Base-by-base conservation (phyloP, 2,888 invertebrate genomes). In the Ditula angustiorana region DNA sequence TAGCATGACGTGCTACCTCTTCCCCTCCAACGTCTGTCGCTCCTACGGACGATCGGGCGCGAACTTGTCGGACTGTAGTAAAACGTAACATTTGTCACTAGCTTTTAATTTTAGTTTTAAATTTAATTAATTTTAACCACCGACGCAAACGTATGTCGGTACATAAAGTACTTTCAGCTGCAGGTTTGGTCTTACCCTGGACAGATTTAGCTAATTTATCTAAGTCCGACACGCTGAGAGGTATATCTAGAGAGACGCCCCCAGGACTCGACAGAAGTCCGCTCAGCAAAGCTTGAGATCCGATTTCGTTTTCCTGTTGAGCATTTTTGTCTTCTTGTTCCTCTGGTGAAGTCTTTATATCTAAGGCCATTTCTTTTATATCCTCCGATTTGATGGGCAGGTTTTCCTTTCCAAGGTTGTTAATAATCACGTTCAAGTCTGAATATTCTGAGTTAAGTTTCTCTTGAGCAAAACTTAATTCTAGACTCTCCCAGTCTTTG, bases 401-500 rank as follows among this genome's bases (percentile, higher is more conserved):
- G 70, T 90, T 89, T 76, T 90, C 90, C 64, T 88, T 90, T 71
- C 82, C 85, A 50, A 88, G 75, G 47, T 75, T 82, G 66, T 81
- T 86, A 73, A 89, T 86, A 74, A 90, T 88, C 1, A 87, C 80
- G 72, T 80, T 87, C 28, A 90, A 75, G 64, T 90, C 90, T 0
- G 88, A 87, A 69, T 92, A 90, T 67, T 84, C 87, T 16, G 86
- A 95, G 73, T 85, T 87, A 0, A 89, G 74, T 57, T 81, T 83
- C 69, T 88, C 88, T 53, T 85, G 85, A 0, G 86, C 80, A 62
- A 82, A 74, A 5, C 75, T 78, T n/a, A 85, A 74, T 70, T 90
- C 89, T 0, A 81, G 74, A 1, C 79, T 94, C 74, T 96, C 96
- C 97, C 97, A 97, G 69, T 96, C 95, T 74, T 96, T 96, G 0